phyloP scores from a whole-genome alignment of 2,888 invertebrate genomes.

The Orgyia antiqua region DNA sequence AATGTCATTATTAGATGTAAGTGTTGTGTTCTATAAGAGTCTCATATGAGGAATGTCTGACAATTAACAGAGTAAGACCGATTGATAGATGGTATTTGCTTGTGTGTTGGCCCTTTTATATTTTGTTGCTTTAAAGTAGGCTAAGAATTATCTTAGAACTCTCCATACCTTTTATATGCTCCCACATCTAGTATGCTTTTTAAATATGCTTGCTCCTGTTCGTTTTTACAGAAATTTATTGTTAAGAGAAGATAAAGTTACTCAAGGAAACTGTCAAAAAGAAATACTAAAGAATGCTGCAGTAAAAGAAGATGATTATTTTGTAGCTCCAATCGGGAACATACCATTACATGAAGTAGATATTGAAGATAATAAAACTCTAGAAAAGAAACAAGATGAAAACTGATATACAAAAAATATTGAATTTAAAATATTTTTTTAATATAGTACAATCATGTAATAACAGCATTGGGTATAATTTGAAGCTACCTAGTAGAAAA shows the following conservation, averaged over 20 bases:
- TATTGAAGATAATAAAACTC: slow-evolving; percentile 27
- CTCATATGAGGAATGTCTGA: too few species aligned
- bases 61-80: too few species aligned
- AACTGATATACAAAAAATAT: slow-evolving; percentile 45
- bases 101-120: too few species aligned
- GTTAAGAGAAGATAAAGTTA: slow-evolving; percentile 83
- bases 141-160: too few species aligned
- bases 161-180: too few species aligned
- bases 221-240: slow-evolving; percentile 79
- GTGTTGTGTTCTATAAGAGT: too few species aligned
- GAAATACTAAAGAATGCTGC: slow-evolving; percentile 86
- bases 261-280: slow-evolving; percentile 82
- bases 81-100: too few species aligned
- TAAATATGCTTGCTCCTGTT: too few species aligned
- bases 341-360: slow-evolving; percentile 81
- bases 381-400: slow-evolving; percentile 52
- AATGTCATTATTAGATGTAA: too few species aligned
- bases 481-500: slow-evolving; percentile 46
- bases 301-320: slow-evolving; percentile 91
- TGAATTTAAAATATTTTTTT: slow-evolving; percentile 50
- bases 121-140: too few species aligned
- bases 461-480: slow-evolving; percentile 27
- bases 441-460: slow-evolving; percentile 28
- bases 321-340: slow-evolving; percentile 93
- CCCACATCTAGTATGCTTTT: too few species aligned